A percentile compares a stretch with the other conserved stretches of the same genome.
Conservation (phyloP, 30 jellyfish, hydroid and myxozoan species). For the Mastigias papua region DNA sequence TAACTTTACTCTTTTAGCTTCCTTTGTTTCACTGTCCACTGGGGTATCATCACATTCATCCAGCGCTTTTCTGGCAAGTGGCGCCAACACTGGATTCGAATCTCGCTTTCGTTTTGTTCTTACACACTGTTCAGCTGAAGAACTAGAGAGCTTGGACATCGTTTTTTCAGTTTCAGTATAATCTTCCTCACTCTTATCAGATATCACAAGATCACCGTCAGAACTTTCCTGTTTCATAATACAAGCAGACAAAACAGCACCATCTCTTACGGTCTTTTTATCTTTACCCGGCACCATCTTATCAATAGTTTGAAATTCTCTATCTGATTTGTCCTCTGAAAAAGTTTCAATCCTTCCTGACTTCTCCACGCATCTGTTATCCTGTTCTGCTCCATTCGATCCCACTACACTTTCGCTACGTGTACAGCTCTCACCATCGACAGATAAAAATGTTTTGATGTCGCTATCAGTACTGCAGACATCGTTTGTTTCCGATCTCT, state of each 20-base stretch:
- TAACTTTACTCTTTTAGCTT: slow-evolving; percentile 3
- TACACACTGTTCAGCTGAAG: background rate
- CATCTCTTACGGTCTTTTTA: background rate
- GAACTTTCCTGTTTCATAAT: too few relatives aligned
- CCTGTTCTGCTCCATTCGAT: background rate
- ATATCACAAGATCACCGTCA: too few relatives aligned
- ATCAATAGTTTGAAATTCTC: background rate
- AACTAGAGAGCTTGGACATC: background rate
- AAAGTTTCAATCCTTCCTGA: background rate
- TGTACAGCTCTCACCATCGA: background rate
- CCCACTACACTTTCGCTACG: background rate
- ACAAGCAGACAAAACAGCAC: background rate
- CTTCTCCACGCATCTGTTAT: background rate
- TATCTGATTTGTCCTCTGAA: background rate
- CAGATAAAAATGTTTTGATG: background rate
- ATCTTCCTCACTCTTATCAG: background rate
- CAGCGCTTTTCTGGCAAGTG: background rate
- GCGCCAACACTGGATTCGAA: background rate
- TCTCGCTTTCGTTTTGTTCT: slow-evolving; percentile 15
- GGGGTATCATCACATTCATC: background rate
- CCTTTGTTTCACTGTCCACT: background rate
- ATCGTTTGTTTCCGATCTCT: background rate
- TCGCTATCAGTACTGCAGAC: background rate
- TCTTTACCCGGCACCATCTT: background rate
- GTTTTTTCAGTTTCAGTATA: background rate